phyloP scores from a whole-genome alignment of 2,113 vertebrate species.

The Falco punctatus region DNA sequence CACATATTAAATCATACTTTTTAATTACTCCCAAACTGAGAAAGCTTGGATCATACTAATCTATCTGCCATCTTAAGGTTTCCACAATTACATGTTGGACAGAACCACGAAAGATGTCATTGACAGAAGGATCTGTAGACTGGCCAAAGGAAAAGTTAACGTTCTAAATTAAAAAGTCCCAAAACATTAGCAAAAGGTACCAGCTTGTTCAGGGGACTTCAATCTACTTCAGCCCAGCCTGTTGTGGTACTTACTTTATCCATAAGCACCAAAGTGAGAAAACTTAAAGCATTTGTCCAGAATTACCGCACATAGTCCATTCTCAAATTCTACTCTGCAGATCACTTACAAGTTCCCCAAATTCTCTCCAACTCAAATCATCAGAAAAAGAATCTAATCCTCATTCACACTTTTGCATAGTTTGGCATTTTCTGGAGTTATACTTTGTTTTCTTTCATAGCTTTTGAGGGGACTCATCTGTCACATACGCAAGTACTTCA shows the following conservation, averaged over 20 bases:
- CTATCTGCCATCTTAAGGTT: not conserved
- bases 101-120: constrained; percentile 12
- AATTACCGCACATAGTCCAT: not conserved
- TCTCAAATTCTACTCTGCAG: not conserved
- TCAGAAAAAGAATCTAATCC: not conserved
- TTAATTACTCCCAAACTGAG: constrained; percentile 57
- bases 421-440: constrained; percentile 30
- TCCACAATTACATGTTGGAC: not conserved
- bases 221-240: not conserved
- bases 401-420: constrained; percentile 68
- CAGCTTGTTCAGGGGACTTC: constrained; percentile 15
- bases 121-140: not conserved
- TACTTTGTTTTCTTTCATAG: constrained; percentile 26
- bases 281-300: constrained; percentile 34
- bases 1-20: constrained; percentile 33
- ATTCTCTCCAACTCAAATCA: constrained; percentile 7
- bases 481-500: constrained; percentile 18
- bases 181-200: not conserved
- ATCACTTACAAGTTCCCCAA: not conserved
- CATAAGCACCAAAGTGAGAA: constrained; percentile 44
- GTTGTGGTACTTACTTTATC: constrained; percentile 3
- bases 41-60: constrained; percentile 29
- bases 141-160: constrained; percentile 15
- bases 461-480: constrained; percentile 55
- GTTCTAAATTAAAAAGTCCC: not conserved